Evolutionary conservation across 1,140 invertebrate species (phyloP).

Genomic region (Drosophila simulans): DNA sequence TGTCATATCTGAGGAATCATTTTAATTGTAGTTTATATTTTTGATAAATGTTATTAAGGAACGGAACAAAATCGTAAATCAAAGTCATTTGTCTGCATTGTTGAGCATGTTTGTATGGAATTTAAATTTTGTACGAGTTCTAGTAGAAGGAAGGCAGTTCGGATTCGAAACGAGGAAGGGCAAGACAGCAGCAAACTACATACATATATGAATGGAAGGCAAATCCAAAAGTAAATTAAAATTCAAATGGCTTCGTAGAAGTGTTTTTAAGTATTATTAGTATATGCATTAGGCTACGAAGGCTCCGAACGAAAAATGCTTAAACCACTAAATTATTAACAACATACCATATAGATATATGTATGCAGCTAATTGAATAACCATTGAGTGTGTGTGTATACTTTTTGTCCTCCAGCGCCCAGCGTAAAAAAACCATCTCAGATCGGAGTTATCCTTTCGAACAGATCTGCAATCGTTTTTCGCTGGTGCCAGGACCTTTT

Average conservation of each 20-base stretch:
- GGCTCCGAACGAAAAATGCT: conserved; percentile 31
- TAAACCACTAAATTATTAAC: conserved; percentile 49
- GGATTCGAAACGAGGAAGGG: conserved; percentile 30
- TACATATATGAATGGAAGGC: conserved; percentile 27
- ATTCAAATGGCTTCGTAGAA: conserved; percentile 82
- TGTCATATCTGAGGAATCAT: conserved; percentile 57
- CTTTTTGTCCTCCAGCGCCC: conserved; percentile 13
- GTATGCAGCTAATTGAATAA: conserved; percentile 35
- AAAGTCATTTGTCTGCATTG: conserved; percentile 62
- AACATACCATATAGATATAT: conserved; percentile 41
- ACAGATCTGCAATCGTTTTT: conserved; percentile 5
- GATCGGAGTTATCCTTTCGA: not conserved
- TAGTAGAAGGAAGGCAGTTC: conserved; percentile 31
- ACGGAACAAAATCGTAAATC: conserved; percentile 48
- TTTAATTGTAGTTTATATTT: conserved; percentile 84
- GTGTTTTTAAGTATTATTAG: conserved; percentile 83
- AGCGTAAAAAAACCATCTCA: conserved; percentile 10
- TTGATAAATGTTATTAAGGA: conserved; percentile 83
- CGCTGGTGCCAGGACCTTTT: conserved; percentile 19
- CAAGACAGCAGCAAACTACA: conserved; percentile 52
- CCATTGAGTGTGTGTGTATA: conserved; percentile 43
- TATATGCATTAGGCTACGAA: conserved; percentile 43
- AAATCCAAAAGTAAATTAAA: conserved; percentile 49
- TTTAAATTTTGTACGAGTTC: conserved; percentile 69
- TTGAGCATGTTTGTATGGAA: conserved; percentile 76